Conservation (phyloP, 1,140 invertebrate species). For the Atta texana region DNA sequence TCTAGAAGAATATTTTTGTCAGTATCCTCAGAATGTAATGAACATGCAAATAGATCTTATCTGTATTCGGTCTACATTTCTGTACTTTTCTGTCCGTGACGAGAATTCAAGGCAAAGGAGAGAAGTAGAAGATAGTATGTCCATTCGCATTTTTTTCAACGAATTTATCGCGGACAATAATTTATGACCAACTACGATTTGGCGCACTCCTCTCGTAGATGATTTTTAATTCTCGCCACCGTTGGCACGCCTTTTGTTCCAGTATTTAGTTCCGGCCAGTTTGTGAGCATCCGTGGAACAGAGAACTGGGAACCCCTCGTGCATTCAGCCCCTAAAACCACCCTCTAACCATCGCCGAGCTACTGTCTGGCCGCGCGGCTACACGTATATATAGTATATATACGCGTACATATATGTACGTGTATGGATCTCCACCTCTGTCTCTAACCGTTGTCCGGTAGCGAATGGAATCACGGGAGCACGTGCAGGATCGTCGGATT, state of each 20-base stretch:
- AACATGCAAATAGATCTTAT: conserved; percentile 21
- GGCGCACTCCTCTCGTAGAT: conserved; percentile 53
- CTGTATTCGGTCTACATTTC: conserved; percentile 2
- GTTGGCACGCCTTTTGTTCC: conserved; percentile 70
- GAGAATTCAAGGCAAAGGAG: conserved; percentile 2
- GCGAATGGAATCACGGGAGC: conserved; percentile 63
- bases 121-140: neutral
- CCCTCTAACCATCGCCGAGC: conserved; percentile 69
- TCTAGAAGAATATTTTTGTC: neutral
- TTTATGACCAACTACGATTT: conserved; percentile 40
- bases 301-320: conserved; percentile 68
- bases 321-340: conserved; percentile 75
- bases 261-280: conserved; percentile 77
- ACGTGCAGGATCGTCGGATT: conserved; percentile 67
- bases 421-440: conserved; percentile 10
- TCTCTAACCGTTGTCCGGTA: conserved; percentile 24
- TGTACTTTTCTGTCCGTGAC: neutral
- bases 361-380: conserved; percentile 55
- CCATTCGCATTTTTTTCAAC: conserved; percentile 23
- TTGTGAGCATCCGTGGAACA: conserved; percentile 75
- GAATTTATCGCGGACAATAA: conserved; percentile 57
- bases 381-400: neutral
- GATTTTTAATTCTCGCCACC: conserved; percentile 70
- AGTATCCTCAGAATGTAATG: neutral
- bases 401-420: neutral